Conservation (phyloP, 2,113 vertebrate species). For the Corythornis vintsioides region DNA sequence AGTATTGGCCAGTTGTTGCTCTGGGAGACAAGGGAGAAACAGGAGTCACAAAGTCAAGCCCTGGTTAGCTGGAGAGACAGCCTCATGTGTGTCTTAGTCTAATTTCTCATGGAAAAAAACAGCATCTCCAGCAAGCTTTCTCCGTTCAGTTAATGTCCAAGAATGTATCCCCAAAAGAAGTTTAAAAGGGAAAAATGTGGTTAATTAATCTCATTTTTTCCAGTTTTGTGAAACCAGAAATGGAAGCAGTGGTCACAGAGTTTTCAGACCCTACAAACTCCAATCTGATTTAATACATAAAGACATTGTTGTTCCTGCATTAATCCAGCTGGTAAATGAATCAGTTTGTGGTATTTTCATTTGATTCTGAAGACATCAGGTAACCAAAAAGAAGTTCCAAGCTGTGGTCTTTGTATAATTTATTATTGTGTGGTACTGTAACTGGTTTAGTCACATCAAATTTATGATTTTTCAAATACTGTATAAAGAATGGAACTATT, state of each 20-base stretch:
- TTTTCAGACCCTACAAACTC: background rate
- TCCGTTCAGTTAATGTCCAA: background rate
- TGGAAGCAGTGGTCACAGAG: background rate
- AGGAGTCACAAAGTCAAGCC: background rate
- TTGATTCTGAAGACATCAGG: background rate
- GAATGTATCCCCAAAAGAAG: background rate
- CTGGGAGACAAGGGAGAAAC: background rate
- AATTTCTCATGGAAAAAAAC: background rate
- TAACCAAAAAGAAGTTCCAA: background rate
- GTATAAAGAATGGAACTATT: background rate
- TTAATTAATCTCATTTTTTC: slow-evolving; percentile 12
- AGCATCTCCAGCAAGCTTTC: background rate
- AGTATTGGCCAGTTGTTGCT: background rate
- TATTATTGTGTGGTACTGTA: background rate
- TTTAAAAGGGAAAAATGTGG: background rate
- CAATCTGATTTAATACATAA: background rate
- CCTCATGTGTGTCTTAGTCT: background rate
- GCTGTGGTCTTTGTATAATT: background rate
- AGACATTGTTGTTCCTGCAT: background rate
- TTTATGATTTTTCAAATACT: background rate
- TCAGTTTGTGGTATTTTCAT: background rate
- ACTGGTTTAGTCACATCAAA: background rate
- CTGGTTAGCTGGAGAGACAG: background rate
- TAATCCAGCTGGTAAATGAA: slow-evolving; percentile 6
- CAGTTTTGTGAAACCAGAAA: slow-evolving; percentile 8